Evolutionary conservation across 2,888 invertebrate species (phyloP), one percentile per base, ranked within the genome.

Genomic region (Drosophila quinaria): DNA sequence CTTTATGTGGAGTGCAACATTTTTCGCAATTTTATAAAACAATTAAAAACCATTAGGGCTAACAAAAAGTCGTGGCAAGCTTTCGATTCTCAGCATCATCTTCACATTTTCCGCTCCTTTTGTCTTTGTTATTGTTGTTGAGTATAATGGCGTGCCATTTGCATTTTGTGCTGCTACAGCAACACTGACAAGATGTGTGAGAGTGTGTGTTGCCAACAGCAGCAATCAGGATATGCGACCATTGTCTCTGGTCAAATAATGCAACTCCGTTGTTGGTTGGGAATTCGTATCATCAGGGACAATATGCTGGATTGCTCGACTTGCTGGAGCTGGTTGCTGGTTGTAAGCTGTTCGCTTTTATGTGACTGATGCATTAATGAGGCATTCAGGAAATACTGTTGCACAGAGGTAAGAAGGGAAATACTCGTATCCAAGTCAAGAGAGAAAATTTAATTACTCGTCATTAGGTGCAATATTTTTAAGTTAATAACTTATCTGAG

Each of bases 41-140:
- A 86, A 86, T 86, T 90, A 90, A 86, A 86, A 80, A 74, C 90
- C 89, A 90, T 86, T 86, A 88, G 84, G 51, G 83, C 66, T 56
- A 64, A 87, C 86, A 89, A 84, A 84, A 85, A 87, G 61, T 59
- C 65, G 61, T 58, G 60, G 62, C 67, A 61, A 64, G 63, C 52
- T 50, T 31, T 39, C 66, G 54, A 66, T 46, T 50, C 67, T 70
- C 62, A 62, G 59, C 69, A 61, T 70, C 78, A 81, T 78, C 71
- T 72, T 65, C 49, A 63, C 70, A 72, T 44, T 61, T 52, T 63
- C 22, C 63, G 42, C 44, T 29, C 44, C 31, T 42, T 41, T 44
- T 84, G 68, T 39, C 52, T 56, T 22, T 63, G 52, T 51, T 69
- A 59, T 50, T 69, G 51, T 33, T 58, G 56, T 31, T 52, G 54